A percentile compares a stretch with the other conserved stretches of the same genome.
These are phyloP conservation scores for Dasypolia templi DNA, from an alignment of 2,888 invertebrate species.

Conservation along the genomic window DNA sequence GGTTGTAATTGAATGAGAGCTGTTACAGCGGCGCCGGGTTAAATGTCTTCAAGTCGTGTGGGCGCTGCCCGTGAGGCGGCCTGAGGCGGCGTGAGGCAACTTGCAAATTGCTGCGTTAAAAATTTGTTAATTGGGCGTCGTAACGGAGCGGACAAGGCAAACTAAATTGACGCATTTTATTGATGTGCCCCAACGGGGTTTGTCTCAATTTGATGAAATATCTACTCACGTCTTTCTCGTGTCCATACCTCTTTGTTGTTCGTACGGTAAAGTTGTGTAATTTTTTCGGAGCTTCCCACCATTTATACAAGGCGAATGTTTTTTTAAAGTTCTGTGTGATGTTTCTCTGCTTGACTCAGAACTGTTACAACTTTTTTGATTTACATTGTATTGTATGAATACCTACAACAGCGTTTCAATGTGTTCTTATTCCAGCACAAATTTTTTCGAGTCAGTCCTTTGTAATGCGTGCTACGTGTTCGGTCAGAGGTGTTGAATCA, in stretches of 20 bases:
- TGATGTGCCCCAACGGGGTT: slow-evolving; percentile 42
- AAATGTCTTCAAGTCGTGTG: slow-evolving; percentile 23
- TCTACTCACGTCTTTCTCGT: slow-evolving; percentile 16
- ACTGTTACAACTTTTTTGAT: not conserved
- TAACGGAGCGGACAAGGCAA: slow-evolving; percentile 36
- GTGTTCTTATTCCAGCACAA: slow-evolving; percentile 1
- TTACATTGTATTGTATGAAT: not conserved
- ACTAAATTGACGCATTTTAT: slow-evolving; percentile 51
- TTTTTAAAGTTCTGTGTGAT: not conserved
- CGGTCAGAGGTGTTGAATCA: slow-evolving; percentile 37
- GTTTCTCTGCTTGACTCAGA: not conserved
- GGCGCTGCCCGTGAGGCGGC: not conserved
- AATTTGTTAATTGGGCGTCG: slow-evolving; percentile 37
- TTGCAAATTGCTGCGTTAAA: slow-evolving; percentile 25
- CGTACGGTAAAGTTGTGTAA: not conserved
- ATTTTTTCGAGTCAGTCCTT: slow-evolving; percentile 18
- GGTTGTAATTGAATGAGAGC: slow-evolving; percentile 50
- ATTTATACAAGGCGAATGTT: not conserved
- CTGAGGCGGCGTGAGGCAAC: not conserved
- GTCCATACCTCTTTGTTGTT: slow-evolving; percentile 4
- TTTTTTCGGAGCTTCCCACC: not conserved
- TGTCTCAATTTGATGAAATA: slow-evolving; percentile 43
- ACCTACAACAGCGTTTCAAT: not conserved
- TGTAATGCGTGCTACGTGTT: slow-evolving; percentile 19
- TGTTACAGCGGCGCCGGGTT: slow-evolving; percentile 17